A percentile compares a stretch with the other conserved stretches of the same genome.
phyloP scores from a whole-genome alignment of 1,140 invertebrate species.

The Anastatus disparis region DNA sequence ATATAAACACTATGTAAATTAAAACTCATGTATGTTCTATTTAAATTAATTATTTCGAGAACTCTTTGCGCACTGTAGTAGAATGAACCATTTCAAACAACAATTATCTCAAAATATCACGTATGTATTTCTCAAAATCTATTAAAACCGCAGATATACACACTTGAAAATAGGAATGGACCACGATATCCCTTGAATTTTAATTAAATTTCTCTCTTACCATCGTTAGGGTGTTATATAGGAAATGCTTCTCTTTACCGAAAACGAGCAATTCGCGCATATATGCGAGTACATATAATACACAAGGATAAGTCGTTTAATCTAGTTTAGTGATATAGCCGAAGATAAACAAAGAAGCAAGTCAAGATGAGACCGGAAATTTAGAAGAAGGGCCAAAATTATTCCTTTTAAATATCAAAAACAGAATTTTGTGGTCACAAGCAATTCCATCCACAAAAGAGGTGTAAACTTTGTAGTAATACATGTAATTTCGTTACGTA shows the following conservation, averaged over 20 bases:
- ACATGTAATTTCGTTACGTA: constrained; percentile 41
- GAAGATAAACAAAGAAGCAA: constrained; percentile 7
- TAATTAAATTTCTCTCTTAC: constrained; percentile 7
- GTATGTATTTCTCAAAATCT: constrained; percentile 12
- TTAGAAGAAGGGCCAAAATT: background rate
- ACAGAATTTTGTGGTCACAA: constrained; percentile 48
- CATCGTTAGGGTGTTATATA: background rate
- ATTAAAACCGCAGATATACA: constrained; percentile 1
- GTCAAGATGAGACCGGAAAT: background rate
- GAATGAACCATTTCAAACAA: background rate
- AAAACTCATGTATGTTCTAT: too few relatives aligned
- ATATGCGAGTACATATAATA: background rate
- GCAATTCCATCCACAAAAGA: constrained; percentile 40
- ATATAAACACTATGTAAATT: too few relatives aligned
- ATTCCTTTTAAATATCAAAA: background rate
- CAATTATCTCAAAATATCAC: background rate
- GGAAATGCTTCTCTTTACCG: background rate
- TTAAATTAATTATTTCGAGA: too few relatives aligned
- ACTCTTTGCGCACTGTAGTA: background rate
- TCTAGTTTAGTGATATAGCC: background rate
- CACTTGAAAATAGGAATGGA: too few relatives aligned
- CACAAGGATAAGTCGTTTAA: background rate
- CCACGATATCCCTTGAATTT: background rate
- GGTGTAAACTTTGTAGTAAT: constrained; percentile 51
- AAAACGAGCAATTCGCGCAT: too few relatives aligned